Percentiles rank a stretch among this genome's conserved stretches.
These are phyloP conservation scores for Psilanteris sp. DNA, from an alignment of 1,140 invertebrate genomes.

Conservation along the genomic window DNA sequence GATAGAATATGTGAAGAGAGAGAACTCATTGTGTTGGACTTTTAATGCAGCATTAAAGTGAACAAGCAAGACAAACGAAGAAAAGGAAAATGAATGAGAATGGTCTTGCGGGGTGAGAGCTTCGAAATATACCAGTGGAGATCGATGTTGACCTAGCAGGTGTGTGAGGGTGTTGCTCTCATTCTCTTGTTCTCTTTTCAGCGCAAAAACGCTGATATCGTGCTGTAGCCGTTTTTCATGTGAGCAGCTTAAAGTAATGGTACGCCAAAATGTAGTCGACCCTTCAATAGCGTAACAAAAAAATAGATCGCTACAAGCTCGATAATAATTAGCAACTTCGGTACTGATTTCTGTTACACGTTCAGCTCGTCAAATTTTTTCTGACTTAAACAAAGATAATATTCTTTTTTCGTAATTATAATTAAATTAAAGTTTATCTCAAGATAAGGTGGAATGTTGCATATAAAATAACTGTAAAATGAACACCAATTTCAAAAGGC, in stretches of 20 bases:
- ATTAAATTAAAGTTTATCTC: too few relatives aligned
- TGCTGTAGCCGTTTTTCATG: slow-evolving; percentile 34
- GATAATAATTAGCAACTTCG: too few relatives aligned
- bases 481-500: too few relatives aligned
- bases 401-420: too few relatives aligned
- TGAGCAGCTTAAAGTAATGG: slow-evolving; percentile 38
- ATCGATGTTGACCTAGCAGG: slow-evolving; percentile 52
- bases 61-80: slow-evolving; percentile 12
- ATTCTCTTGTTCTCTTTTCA: slow-evolving; percentile 41
- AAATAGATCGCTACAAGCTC: too few relatives aligned
- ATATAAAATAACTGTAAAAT: too few relatives aligned
- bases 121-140: slow-evolving; percentile 20
- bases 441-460: too few relatives aligned
- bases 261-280: slow-evolving; percentile 26
- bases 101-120: neutral
- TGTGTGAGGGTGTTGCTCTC: slow-evolving; percentile 52
- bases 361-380: too few relatives aligned
- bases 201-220: slow-evolving; percentile 43
- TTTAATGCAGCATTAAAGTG: slow-evolving; percentile 3
- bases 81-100: slow-evolving; percentile 16
- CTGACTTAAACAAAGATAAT: too few relatives aligned
- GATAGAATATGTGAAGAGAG: slow-evolving; percentile 11
- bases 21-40: neutral
- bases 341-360: too few relatives aligned
- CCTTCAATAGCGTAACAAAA: too few relatives aligned